phyloP scores from a whole-genome alignment of 2,797 vertebrate genomes.

The Trematomus bernacchii region DNA sequence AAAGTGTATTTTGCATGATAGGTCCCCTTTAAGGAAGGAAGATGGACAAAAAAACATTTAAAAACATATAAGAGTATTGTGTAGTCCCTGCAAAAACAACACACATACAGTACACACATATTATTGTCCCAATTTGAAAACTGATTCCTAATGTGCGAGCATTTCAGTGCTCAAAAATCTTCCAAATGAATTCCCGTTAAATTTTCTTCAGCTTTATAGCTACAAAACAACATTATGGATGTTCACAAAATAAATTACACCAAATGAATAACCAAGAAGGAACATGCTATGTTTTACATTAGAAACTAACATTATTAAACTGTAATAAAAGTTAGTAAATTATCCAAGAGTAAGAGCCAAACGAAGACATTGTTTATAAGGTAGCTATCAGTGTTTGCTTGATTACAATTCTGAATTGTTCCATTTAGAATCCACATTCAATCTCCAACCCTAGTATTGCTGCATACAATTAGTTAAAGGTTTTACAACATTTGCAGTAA shows the following conservation, averaged over 20 bases:
- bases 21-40: no score
- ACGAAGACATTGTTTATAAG: background rate
- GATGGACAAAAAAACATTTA: no score
- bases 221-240: slow-evolving; percentile 13
- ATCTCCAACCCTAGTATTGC: background rate
- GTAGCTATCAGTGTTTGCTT: background rate
- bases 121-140: no score
- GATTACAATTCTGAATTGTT: background rate
- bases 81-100: no score
- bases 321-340: background rate
- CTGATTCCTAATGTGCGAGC: no score
- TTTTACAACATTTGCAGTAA: slow-evolving; percentile 29
- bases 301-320: background rate
- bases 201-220: background rate
- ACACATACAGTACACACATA: no score
- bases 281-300: background rate
- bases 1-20: no score
- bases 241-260: background rate
- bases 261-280: background rate
- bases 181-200: background rate
- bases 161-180: no score
- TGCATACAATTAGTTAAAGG: slow-evolving; percentile 17
- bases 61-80: no score
- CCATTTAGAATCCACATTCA: background rate
- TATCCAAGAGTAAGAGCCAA: background rate